Conservation (phyloP, 2,888 invertebrate genomes). For the Thysanoteuthis rhombus region DNA sequence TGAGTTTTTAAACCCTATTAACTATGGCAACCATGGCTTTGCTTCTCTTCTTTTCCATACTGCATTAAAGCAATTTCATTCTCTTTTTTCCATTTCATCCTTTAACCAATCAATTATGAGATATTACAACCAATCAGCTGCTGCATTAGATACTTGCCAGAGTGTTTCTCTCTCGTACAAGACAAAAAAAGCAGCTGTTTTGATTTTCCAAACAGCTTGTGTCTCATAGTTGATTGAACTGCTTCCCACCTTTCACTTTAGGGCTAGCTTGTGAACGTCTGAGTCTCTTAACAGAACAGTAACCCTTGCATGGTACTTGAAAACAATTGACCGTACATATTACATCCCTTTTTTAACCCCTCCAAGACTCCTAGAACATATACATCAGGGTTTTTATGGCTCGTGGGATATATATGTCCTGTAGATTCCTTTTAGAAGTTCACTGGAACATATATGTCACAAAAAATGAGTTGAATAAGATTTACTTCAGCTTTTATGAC, state of each 20-base stretch:
- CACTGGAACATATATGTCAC: too few relatives aligned
- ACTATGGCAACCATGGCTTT: not conserved
- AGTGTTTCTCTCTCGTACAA: not conserved
- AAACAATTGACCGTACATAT: not conserved
- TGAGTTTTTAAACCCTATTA: not conserved
- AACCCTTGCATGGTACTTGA: not conserved
- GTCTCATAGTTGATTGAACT: not conserved
- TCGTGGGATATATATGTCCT: too few relatives aligned
- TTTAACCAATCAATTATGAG: not conserved
- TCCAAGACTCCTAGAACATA: too few relatives aligned
- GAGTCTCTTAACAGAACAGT: not conserved
- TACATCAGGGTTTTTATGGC: too few relatives aligned
- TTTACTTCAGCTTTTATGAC: too few relatives aligned
- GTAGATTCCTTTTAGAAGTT: too few relatives aligned
- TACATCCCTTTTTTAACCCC: too few relatives aligned
- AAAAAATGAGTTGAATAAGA: too few relatives aligned
- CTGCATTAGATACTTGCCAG: not conserved
- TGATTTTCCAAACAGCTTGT: not conserved
- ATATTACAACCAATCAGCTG: not conserved
- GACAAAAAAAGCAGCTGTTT: conserved; percentile 12
- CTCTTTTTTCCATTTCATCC: not conserved
- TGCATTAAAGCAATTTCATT: not conserved
- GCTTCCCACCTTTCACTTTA: not conserved
- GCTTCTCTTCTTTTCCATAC: not conserved
- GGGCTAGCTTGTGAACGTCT: not conserved